These are phyloP conservation scores for Palloptera scutellata DNA, from an alignment of 2,888 invertebrate genomes.

Conservation along the genomic window DNA sequence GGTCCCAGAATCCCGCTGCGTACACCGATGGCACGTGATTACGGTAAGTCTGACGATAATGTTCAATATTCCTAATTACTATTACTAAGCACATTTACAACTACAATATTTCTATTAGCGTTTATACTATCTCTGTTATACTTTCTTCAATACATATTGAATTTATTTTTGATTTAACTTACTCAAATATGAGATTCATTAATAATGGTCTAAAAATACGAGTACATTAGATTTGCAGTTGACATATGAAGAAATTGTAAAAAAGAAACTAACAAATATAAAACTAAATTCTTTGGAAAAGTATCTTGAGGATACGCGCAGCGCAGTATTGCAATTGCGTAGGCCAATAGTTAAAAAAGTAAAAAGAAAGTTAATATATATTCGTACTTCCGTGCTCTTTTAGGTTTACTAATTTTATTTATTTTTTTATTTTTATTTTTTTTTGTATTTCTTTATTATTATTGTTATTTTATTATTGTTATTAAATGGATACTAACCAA, in stretches of 20 bases:
- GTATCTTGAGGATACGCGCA: constrained; percentile 12
- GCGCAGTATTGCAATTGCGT: constrained; percentile 23
- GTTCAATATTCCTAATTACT: background rate
- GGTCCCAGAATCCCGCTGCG: constrained; percentile 64
- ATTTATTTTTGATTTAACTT: background rate
- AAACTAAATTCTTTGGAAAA: background rate
- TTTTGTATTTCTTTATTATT: background rate
- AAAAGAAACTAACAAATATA: background rate
- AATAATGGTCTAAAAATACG: no score
- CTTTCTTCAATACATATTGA: constrained; percentile 14
- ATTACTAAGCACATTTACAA: constrained; percentile 19
- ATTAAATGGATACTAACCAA: constrained; percentile 23
- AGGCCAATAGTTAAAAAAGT: constrained; percentile 15
- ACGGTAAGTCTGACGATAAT: constrained; percentile 75
- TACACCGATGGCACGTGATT: constrained; percentile 82
- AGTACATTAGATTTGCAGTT: constrained; percentile 37
- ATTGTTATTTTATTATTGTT: background rate
- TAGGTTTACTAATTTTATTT: background rate
- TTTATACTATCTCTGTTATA: constrained; percentile 15
- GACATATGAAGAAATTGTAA: constrained; percentile 31
- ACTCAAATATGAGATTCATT: no score
- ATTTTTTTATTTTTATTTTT: background rate
- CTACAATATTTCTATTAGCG: constrained; percentile 18
- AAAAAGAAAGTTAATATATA: no score
- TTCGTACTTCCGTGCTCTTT: no score